Conservation (phyloP, 2,113 vertebrate genomes). For the Phocoena sinus region DNA sequence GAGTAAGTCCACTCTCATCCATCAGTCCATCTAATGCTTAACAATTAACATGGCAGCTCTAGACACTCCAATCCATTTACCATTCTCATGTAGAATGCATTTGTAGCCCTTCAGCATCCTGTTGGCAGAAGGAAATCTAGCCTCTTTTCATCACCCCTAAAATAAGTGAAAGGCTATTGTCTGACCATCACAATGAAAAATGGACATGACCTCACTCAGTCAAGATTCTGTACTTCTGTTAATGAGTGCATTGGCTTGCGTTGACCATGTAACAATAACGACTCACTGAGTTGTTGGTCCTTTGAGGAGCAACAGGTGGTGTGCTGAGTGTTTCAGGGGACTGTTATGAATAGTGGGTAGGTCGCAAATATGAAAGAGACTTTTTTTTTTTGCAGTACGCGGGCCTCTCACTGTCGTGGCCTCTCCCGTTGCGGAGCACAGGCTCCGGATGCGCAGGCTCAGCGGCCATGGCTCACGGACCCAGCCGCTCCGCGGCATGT, state of each 20-base stretch:
- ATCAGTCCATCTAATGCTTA: not conserved
- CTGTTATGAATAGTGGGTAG: not conserved
- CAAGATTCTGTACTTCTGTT: not conserved
- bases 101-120: not conserved
- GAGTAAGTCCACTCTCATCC: not conserved
- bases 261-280: not conserved
- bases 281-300: not conserved
- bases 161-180: not conserved
- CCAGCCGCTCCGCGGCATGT: too few species aligned
- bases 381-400: not conserved
- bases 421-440: too few species aligned
- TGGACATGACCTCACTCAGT: not conserved
- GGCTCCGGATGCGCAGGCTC: too few species aligned
- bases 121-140: not conserved
- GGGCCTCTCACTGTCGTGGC: too few species aligned
- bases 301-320: not conserved
- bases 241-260: not conserved
- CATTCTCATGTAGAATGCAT: not conserved
- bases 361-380: not conserved
- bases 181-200: not conserved
- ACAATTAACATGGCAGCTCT: not conserved
- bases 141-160: not conserved
- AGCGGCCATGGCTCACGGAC: too few species aligned
- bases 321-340: not conserved
- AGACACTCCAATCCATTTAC: not conserved